Evolutionary conservation across 2,113 vertebrate genomes (phyloP).

Genomic region (Nestor notabilis): DNA sequence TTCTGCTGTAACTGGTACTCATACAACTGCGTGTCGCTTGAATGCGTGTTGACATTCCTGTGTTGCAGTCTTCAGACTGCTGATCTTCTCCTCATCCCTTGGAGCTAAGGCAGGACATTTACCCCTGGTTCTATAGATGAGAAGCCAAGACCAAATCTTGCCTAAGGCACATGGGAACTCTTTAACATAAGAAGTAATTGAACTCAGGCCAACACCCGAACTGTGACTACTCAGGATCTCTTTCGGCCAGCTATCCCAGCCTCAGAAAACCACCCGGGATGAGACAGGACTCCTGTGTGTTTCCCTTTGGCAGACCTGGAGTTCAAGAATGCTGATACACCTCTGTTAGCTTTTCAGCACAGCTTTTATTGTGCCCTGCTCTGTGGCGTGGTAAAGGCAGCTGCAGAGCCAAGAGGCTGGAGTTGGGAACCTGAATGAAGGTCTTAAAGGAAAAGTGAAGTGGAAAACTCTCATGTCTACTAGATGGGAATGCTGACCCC

Average conservation of each 20-base stretch:
- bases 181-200: neutral
- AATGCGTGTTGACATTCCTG: accelerated
- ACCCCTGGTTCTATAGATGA: neutral
- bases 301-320: neutral
- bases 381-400: neutral
- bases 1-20: neutral
- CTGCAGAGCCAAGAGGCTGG: neutral
- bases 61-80: neutral
- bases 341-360: neutral
- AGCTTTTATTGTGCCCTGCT: neutral
- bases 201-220: neutral
- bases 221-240: neutral
- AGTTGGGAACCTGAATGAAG: neutral
- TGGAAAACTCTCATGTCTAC: neutral
- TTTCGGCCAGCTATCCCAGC: neutral
- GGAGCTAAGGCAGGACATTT: neutral
- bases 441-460: neutral
- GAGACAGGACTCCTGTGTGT: neutral
- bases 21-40: neutral
- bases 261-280: neutral
- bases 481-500: neutral
- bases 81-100: neutral
- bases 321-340: neutral
- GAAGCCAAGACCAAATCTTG: neutral
- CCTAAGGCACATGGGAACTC: neutral